A percentile compares a stretch with the other conserved stretches of the same genome.
Evolutionary conservation across 2,113 vertebrate species (phyloP).

Genomic region (Pantherophis guttatus): DNA sequence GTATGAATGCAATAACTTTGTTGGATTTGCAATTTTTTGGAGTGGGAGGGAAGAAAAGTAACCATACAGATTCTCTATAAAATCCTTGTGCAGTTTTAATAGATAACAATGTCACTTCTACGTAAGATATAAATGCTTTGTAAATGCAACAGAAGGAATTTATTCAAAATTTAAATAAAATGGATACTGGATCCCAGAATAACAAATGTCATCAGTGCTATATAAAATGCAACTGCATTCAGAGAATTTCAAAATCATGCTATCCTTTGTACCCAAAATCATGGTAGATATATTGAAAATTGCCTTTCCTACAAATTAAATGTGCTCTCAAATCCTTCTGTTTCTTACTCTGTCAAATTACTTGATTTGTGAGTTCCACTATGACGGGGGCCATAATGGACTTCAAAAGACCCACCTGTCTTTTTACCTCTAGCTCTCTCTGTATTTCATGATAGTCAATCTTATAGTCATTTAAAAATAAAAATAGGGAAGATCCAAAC

Average conservation of each 20-base stretch:
- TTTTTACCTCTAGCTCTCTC: not conserved
- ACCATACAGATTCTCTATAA: not conserved
- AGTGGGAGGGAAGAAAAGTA: not conserved
- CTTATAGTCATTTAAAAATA: not conserved
- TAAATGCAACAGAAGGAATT: not conserved
- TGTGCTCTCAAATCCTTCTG: not conserved
- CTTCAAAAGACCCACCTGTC: not conserved
- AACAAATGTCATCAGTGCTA: not conserved
- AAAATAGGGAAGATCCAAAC: not conserved
- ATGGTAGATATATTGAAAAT: not conserved
- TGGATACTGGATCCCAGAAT: not conserved
- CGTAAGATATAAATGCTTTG: not conserved
- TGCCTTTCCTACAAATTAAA: not conserved
- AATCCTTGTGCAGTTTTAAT: not conserved
- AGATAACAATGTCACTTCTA: not conserved
- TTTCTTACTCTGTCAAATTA: not conserved
- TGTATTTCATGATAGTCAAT: not conserved
- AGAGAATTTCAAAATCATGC: not conserved
- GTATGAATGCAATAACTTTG: not conserved
- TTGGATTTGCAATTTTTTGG: not conserved
- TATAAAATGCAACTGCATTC: not conserved
- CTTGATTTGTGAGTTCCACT: not conserved
- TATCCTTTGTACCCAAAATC: not conserved
- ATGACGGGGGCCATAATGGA: not conserved
- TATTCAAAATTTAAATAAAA: not conserved